Evolutionary conservation across 2,797 vertebrate species (phyloP).

Genomic region (Coilia nasus): DNA sequence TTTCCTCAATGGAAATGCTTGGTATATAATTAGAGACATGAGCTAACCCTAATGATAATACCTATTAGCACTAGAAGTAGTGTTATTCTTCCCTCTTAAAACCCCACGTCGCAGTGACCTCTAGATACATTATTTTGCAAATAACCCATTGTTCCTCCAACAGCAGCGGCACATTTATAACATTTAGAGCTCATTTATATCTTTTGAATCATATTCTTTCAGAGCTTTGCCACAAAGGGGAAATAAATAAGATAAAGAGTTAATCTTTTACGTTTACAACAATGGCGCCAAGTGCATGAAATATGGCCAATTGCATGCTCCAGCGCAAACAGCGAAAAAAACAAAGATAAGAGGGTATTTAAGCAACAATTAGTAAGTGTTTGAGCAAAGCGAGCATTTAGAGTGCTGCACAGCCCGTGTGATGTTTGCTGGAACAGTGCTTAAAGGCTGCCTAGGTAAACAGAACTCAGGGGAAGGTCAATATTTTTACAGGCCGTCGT

Average conservation of each 20-base stretch:
- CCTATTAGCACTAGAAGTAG: not conserved
- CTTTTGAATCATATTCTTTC: not conserved
- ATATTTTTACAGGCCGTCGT: conserved; percentile 75
- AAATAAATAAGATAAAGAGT: conserved; percentile 50
- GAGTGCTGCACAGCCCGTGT: conserved; percentile 63
- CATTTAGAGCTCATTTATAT: not conserved
- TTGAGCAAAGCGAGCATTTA: conserved; percentile 64
- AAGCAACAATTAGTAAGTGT: conserved; percentile 69
- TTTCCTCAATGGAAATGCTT: not conserved
- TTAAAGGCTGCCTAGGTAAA: conserved; percentile 76
- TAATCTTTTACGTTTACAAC: conserved; percentile 60
- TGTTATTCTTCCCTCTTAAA: not conserved
- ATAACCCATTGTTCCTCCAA: not conserved
- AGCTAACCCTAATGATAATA: not conserved
- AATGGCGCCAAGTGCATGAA: conserved; percentile 41
- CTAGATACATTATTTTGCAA: not conserved
- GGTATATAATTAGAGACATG: not conserved
- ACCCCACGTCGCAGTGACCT: not conserved
- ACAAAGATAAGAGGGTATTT: conserved; percentile 68
- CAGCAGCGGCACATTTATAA: not conserved
- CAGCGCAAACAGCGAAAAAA: conserved; percentile 68
- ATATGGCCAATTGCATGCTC: conserved; percentile 60
- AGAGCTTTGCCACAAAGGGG: conserved; percentile 47
- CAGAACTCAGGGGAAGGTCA: conserved; percentile 73
- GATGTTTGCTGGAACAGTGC: conserved; percentile 76